A percentile compares a stretch with the other conserved stretches of the same genome.
These are phyloP conservation scores for Addax nasomaculatus DNA, from an alignment of 2,113 vertebrate genomes.

Conservation along the genomic window DNA sequence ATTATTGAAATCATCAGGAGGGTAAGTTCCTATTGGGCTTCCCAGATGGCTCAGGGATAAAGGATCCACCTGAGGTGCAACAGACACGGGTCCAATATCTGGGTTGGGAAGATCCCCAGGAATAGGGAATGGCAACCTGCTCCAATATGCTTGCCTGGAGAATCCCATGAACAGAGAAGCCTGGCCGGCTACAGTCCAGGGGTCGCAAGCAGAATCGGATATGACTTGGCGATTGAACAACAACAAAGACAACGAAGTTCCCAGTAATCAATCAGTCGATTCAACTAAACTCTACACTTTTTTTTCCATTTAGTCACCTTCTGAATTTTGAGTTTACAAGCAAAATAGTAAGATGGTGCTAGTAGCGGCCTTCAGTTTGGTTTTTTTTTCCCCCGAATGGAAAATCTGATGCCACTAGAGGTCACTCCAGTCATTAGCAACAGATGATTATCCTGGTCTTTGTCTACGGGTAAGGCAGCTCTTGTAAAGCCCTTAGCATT, in stretches of 20 bases:
- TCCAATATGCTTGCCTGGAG: not conserved
- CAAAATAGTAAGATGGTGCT: not conserved
- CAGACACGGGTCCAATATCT: not conserved
- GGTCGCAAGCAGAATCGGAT: not conserved
- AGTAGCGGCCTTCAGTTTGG: not conserved
- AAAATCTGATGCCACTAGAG: slow-evolving; percentile 63
- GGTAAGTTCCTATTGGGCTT: not conserved
- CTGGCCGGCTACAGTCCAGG: not conserved
- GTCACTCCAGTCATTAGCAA: slow-evolving; percentile 56
- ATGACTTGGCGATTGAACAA: not conserved
- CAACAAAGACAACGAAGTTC: not conserved
- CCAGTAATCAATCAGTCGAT: not conserved
- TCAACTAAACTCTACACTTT: not conserved
- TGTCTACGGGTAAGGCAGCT: not conserved
- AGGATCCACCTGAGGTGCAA: not conserved
- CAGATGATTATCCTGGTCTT: not conserved
- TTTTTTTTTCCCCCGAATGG: rapidly evolving
- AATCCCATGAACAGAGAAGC: not conserved
- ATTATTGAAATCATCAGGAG: not conserved
- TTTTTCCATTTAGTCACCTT: not conserved
- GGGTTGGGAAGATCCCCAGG: not conserved
- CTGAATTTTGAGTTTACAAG: not conserved
- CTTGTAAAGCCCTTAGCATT: not conserved
- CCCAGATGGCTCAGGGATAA: not conserved
- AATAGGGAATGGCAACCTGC: not conserved